Evolutionary conservation across 2,113 vertebrate species (phyloP), one percentile per base, ranked within the genome.

Genomic region (Elephas maximus): DNA sequence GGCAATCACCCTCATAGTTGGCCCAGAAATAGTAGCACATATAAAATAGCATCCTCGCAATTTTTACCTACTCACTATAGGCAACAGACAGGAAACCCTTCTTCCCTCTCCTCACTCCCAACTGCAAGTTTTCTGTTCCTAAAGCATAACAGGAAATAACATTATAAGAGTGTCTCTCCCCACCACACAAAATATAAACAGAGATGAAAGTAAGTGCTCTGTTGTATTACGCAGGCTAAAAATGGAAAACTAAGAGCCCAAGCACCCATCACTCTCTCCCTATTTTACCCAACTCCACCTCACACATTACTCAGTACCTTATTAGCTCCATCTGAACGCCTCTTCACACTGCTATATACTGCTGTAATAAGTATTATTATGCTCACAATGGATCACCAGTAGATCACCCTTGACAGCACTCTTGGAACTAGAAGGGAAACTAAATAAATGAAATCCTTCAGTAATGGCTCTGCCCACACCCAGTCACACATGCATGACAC

Each of bases 351-450:
- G 23, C 44, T 90, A 79, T 24, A 83, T 79, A 83, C 18, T 83
- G n/a, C 76, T 87, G 26, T 9, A 79, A 83, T 84, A 83, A 77
- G 74, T 67, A 77, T 14, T 45, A 77, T 10, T 45, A 83, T 79
- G 41, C 41, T 83, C 76, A 76, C 63, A 76, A 80, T 71, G 33
- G 44, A 74, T 87, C 57, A 87, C 17, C 20, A 92, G 53, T 24
- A 88, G 65, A 45, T 90, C 28, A 74, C 91, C 23, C 23, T 77
- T 71, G 53, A 48, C 2, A 57, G 57, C 44, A 45, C 24, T 24
- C 60, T 63, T 85, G 48, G 57, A 95, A 88, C 37, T n/a, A 92
- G 81, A 94, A 80, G 62, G 23, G 51, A 95, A 96, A 94, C 63
- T 91, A 97, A 88, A 83, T 92, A 71, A 95, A 87, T 2, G 51